Base-by-base conservation (phyloP, 2,113 vertebrate species). In the Oenanthe melanoleuca region DNA sequence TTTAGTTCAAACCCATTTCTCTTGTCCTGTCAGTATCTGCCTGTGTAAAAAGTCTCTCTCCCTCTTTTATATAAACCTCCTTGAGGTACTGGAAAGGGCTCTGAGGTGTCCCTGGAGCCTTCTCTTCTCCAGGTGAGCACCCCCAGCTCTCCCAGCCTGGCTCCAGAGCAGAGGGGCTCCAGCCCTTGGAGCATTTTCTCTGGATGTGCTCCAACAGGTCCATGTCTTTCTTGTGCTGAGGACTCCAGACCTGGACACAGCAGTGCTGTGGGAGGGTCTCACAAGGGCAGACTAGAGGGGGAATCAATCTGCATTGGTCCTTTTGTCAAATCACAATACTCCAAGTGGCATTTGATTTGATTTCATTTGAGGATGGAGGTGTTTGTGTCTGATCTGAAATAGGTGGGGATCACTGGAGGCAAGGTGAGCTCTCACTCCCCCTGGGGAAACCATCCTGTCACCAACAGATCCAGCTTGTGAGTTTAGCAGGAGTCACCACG, bases 161-260 rank as follows among this genome's bases (percentile, higher is more conserved):
- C n/a, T 74, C 11, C 45, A 42, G 38, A 60, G 60, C 53, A 66
- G 60, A 60, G n/a, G 16, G 11, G 37, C 53, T 88, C 37, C 67
- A 66, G 28, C 33, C 38, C n/a, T 53, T 0, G 0, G 38, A 19
- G n/a, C 2, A 2, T n/a, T 42, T 60, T 38, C n/a, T n/a, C 53
- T 47, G 53, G n/a, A 67, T 16, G 8, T 22, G 28, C 69, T 67
- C 61, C 14, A 60, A 10, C 61, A 74, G 20, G 3, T 53, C 28
- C 23, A 4, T 9, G 14, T 29, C 15, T 22, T 57, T 37, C 60
- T 34, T 29, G 23, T 74, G 53, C 78, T 67, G 45, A 45, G 38
- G 33, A 45, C 45, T 50, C 69, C 77, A 66, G 19, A 29, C 23
- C 38, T 38, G 45, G 33, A 44, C 45, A 53, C 45, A 53, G 25